Evolutionary conservation across 2,113 vertebrate genomes (phyloP), one percentile per base, ranked within the genome.

Genomic region (Puntigrus tetrazona): DNA sequence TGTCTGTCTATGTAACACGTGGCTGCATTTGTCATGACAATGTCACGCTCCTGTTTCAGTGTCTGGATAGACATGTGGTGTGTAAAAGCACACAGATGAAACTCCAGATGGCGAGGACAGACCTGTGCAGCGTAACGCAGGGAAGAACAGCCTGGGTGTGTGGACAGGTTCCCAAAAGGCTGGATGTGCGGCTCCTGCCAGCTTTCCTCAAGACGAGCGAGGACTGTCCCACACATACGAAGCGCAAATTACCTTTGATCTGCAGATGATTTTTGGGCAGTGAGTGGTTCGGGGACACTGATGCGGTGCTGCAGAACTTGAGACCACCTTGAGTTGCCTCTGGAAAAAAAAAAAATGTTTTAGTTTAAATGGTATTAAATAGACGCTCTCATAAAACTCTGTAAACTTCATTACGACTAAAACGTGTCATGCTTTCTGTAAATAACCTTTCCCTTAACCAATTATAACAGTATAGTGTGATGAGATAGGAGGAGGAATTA

Each of bases 161-260:
- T 72, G 0, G 96, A 95, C 70, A 98, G 91, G 89, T 97, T 96
- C 45, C 94, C 91, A 27, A 98, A 92, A 0, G 95, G 96, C 86
- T 91, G 94, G 74, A 98, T 97, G 2, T 45, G 90, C 0, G 97
- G 97, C 47, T 92, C 92, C 91, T 95, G 92, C 97, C 97, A 98
- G 55, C 97, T 96, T 18, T 87, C 93, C 2, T 85, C 79, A 1
- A 18, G 81, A n/a, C 93, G 96, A 0, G 96, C 97, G 92, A 98
- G 98, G 47, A 94, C 92, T 0, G 92, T 89, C 79, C 97, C 96
- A 27, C 98, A 99, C 4, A 93, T 38, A 5, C n/a, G 18, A 36
- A 38, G 65, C 38, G 31, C 31, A 69, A 11, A 36, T 69, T 69
- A 70, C 34, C 67, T 70, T 70, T 70, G 9, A 70, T 34, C 70